Percentiles rank a stretch among this genome's conserved stretches.
These are phyloP conservation scores for Drosophila dives DNA, from an alignment of 2,888 invertebrate genomes.

Conservation along the genomic window DNA sequence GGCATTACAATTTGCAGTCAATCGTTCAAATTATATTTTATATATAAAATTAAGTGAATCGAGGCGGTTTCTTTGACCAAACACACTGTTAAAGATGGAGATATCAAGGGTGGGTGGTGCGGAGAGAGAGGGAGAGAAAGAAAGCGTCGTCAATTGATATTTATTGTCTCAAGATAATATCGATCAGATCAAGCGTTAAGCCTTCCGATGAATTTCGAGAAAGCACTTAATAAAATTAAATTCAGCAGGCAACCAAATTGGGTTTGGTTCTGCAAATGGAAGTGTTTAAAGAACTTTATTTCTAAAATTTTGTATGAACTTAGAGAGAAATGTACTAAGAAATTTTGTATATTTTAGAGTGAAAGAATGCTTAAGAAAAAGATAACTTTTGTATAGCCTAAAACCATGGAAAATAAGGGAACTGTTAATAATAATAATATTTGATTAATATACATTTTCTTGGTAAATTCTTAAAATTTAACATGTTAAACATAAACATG, in stretches of 20 bases:
- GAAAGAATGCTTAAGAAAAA: background rate
- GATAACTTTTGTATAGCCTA: background rate
- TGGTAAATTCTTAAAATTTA: too few species aligned
- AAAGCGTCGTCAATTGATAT: constrained; percentile 44
- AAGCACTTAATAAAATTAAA: background rate
- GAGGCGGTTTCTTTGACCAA: constrained; percentile 25
- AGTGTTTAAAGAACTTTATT: background rate
- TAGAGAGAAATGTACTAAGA: background rate
- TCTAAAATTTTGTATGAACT: background rate
- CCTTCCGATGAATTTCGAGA: constrained; percentile 12
- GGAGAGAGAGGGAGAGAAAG: background rate
- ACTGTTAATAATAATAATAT: background rate
- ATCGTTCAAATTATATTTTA: constrained; percentile 2
- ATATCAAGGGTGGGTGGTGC: background rate
- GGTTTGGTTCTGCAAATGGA: background rate
- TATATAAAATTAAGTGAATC: constrained; percentile 11
- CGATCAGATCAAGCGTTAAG: constrained; percentile 18
- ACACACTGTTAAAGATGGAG: background rate
- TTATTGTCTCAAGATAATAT: constrained; percentile 42
- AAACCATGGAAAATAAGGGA: background rate
- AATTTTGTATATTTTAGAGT: background rate
- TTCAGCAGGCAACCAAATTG: background rate
- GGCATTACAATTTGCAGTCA: constrained; percentile 20
- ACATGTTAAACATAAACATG: background rate
- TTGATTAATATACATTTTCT: background rate